Conservation (phyloP, 2,797 vertebrate species). For the Pipistrellus nathusii region DNA sequence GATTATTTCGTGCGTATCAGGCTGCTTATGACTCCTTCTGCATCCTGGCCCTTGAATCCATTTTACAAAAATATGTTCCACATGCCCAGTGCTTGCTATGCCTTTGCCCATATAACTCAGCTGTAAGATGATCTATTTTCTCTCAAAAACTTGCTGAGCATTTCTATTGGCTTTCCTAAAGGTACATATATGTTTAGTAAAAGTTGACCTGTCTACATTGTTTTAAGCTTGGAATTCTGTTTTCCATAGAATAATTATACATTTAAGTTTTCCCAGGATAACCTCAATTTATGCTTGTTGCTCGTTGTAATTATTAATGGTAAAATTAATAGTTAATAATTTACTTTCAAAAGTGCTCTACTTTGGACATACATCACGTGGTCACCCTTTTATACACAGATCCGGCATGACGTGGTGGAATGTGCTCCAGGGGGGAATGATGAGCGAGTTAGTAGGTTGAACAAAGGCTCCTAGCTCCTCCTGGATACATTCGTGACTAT, state of each 20-base stretch:
- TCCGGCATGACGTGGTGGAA: not conserved
- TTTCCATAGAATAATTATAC: not conserved
- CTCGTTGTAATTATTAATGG: not conserved
- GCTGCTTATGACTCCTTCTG: not conserved
- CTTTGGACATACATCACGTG: not conserved
- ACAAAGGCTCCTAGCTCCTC: not conserved
- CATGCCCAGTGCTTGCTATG: not conserved
- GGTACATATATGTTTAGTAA: not conserved
- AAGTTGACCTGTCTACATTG: not conserved
- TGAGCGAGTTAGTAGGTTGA: not conserved
- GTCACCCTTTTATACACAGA: not conserved
- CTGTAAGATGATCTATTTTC: not conserved
- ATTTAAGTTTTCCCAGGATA: not conserved
- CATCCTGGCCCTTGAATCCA: not conserved
- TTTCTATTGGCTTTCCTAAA: not conserved
- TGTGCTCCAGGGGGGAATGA: not conserved
- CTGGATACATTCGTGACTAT: not conserved
- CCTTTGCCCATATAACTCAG: not conserved
- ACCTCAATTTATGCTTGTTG: not conserved
- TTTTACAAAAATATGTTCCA: not conserved
- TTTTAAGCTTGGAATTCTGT: not conserved
- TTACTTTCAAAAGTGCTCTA: not conserved
- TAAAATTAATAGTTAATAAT: not conserved
- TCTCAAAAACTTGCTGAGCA: not conserved
- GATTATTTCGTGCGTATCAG: not conserved